Percentiles rank a stretch among this genome's conserved stretches.
These are phyloP conservation scores for Trichosurus vulpecula DNA, from an alignment of 2,797 vertebrate species.

Conservation along the genomic window DNA sequence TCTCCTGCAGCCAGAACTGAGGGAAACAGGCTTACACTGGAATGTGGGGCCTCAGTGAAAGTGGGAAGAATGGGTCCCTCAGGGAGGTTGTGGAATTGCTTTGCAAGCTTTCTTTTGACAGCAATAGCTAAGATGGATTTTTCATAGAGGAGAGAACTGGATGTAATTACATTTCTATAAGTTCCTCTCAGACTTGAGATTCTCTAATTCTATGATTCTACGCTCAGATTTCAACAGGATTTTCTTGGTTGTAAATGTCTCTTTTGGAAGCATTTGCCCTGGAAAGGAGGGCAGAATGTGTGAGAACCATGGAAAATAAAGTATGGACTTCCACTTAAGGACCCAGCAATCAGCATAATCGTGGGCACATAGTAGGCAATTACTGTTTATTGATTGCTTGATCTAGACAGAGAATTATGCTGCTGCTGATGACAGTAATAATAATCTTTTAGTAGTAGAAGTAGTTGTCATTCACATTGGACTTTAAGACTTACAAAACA, in stretches of 20 bases:
- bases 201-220: not conserved
- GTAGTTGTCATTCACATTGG: not conserved
- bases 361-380: not conserved
- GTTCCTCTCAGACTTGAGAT: constrained; percentile 15
- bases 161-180: constrained; percentile 13
- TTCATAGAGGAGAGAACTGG: not conserved
- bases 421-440: constrained; percentile 37
- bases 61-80: not conserved
- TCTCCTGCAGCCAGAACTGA: constrained; percentile 33
- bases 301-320: constrained; percentile 7
- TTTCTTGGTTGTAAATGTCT: constrained; percentile 6
- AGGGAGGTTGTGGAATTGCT: constrained; percentile 28
- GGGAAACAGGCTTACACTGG: constrained; percentile 4
- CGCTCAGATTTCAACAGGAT: not conserved
- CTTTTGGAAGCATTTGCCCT: not conserved
- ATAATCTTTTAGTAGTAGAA: not conserved
- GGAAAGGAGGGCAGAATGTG: constrained; percentile 39
- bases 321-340: constrained; percentile 40
- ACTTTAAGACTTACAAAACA: not conserved
- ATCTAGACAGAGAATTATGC: not conserved
- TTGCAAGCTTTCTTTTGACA: not conserved
- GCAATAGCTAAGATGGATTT: not conserved
- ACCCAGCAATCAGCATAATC: not conserved
- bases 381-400: not conserved
- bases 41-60: not conserved